Evolutionary conservation across 2,888 invertebrate species (phyloP), one percentile per base, ranked within the genome.

Genomic region (Protodeltote pygarga): DNA sequence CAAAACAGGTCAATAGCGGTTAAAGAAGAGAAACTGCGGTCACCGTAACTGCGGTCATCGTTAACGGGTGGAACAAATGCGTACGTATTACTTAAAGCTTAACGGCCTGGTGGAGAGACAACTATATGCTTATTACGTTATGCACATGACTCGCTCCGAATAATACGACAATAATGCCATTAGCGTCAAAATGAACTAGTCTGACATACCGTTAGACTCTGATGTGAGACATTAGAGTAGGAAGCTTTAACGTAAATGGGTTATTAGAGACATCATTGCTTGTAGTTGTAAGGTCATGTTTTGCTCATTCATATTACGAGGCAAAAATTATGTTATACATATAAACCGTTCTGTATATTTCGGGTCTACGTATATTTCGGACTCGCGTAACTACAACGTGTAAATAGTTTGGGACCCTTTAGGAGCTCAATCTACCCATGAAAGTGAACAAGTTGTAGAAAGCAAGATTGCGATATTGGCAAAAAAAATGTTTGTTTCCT

Each of bases 41-140:
- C n/a, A n/a, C n/a, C n/a, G n/a, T n/a, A n/a, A n/a, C 29, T 37
- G 35, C 53, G 32, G 51, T 48, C 31, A 47, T 42, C 44, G 42
- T 45, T 58, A 65, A 38, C 47, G 65, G 64, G 75, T 71, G 77
- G 75, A 81, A 80, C 79, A 65, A 75, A 82, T 78, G 62, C 42
- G 42, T 63, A 64, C 57, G 69, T 71, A 75, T 77, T 72, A 75
- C 59, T 48, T n/a, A n/a, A 65, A 65, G 67, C 66, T 73, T 67
- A 60, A 48, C 53, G 61, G 60, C 52, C 64, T 53, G 62, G 67
- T 70, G 51, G 60, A 65, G 68, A 71, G 66, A 62, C 52, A 51
- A 61, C 52, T 55, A 44, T 48, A 47, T 59, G 40, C 38, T 35
- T 48, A 44, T 57, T 54, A 70, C 34, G 38, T 52, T 44, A 35